These are phyloP conservation scores for Rallus crepitans DNA, from an alignment of 2,797 vertebrate species.

Conservation along the genomic window DNA sequence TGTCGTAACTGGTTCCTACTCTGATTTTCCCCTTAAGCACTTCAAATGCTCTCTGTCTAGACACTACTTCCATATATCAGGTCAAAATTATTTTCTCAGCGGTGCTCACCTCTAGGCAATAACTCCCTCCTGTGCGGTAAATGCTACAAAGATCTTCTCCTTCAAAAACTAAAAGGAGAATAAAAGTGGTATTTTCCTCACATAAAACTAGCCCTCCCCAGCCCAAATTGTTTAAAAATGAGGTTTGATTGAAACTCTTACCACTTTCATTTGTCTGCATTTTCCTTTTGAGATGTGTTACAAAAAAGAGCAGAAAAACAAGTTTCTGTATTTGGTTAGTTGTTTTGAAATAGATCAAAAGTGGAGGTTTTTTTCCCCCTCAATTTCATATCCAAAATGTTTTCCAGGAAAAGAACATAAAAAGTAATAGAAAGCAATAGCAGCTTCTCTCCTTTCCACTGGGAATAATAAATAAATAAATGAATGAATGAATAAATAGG, in stretches of 20 bases:
- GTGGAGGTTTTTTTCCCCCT: neutral
- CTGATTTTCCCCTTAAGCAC: conserved; percentile 49
- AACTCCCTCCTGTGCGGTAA: conserved; percentile 31
- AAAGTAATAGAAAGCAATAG: neutral
- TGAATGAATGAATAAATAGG: neutral
- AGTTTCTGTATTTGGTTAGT: neutral
- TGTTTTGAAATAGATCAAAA: conserved; percentile 3
- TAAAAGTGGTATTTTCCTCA: neutral
- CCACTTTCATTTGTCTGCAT: neutral
- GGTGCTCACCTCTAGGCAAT: conserved; percentile 13
- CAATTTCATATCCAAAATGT: neutral
- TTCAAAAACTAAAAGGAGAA: conserved; percentile 17
- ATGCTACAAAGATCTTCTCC: conserved; percentile 12
- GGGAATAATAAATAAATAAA: neutral
- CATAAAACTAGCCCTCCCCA: neutral
- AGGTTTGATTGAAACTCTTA: neutral
- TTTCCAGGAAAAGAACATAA: neutral
- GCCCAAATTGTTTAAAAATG: neutral
- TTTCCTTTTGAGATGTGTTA: neutral
- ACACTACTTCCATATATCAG: conserved; percentile 10
- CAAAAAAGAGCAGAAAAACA: conserved; percentile 24
- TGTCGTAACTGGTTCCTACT: conserved; percentile 46
- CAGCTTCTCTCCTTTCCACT: neutral
- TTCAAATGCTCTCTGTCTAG: conserved; percentile 57
- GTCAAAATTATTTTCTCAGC: conserved; percentile 32